phyloP scores from a whole-genome alignment of 2,888 invertebrate species.

The Crossocerus cetratus region DNA sequence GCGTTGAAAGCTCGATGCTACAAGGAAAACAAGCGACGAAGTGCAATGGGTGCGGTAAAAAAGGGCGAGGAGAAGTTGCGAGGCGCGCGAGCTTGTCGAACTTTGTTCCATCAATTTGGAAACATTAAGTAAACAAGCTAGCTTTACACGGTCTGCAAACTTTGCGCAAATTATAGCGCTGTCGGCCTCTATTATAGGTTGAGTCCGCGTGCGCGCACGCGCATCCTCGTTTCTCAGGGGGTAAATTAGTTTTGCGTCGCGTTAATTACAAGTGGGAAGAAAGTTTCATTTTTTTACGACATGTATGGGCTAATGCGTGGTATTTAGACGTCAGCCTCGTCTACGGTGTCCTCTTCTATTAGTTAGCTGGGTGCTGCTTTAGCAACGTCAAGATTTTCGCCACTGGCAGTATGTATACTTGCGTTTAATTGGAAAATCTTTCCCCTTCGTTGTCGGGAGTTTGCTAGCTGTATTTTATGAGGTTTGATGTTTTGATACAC shows the following conservation, averaged over 20 bases:
- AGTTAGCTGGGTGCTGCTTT: too few relatives aligned
- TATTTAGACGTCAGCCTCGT: conserved; percentile 12
- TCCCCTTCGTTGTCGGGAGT: too few relatives aligned
- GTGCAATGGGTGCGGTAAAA: too few relatives aligned
- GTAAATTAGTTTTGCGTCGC: conserved; percentile 49
- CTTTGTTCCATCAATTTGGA: conserved; percentile 16
- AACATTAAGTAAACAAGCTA: conserved; percentile 54
- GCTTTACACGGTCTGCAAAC: conserved; percentile 40
- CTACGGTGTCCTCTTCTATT: background rate
- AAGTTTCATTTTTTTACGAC: conserved; percentile 22
- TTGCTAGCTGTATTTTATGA: too few relatives aligned
- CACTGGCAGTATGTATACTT: too few relatives aligned
- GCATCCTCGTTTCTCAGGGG: conserved; percentile 24
- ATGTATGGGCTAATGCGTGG: conserved; percentile 13
- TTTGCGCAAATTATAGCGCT: conserved; percentile 51
- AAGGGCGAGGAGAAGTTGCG: too few relatives aligned
- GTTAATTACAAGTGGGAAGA: conserved; percentile 37
- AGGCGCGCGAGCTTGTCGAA: conserved; percentile 31
- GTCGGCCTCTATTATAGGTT: conserved; percentile 47
- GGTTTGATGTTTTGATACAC: too few relatives aligned
- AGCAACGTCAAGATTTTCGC: too few relatives aligned
- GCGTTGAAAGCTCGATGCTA: too few relatives aligned
- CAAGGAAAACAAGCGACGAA: too few relatives aligned
- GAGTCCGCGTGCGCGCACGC: conserved; percentile 7
- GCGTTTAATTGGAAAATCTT: too few relatives aligned